phyloP scores from a whole-genome alignment of 2,888 invertebrate genomes.

The Ganaspis brasiliensis region DNA sequence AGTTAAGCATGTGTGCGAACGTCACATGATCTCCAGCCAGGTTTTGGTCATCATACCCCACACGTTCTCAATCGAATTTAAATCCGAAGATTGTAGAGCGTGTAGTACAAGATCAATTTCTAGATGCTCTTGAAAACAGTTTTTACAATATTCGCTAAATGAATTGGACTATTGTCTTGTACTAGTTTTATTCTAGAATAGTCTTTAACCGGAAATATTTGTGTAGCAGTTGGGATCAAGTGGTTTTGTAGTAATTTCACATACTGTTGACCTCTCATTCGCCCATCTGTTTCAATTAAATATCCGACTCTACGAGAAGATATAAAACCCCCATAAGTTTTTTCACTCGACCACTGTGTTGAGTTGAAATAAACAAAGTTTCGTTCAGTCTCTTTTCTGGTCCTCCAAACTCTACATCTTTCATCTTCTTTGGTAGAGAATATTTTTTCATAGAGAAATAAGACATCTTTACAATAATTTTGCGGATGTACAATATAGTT shows the following conservation, averaged over 20 bases:
- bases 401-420: slow-evolving; percentile 18
- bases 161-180: slow-evolving; percentile 60
- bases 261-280: slow-evolving; percentile 51
- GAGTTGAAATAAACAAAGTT: not conserved
- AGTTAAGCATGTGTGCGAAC: not conserved
- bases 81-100: slow-evolving; percentile 60
- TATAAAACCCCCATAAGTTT: slow-evolving; percentile 41
- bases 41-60: slow-evolving; percentile 56
- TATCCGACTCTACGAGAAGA: slow-evolving; percentile 39
- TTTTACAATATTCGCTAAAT: slow-evolving; percentile 49
- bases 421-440: slow-evolving; percentile 38
- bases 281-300: slow-evolving; percentile 20
- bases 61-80: slow-evolving; percentile 63
- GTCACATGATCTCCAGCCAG: not conserved
- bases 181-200: slow-evolving; percentile 17
- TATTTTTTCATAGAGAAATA: slow-evolving; percentile 24
- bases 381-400: not conserved
- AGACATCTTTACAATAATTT: not conserved
- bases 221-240: slow-evolving; percentile 52
- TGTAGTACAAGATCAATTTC: slow-evolving; percentile 53
- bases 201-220: slow-evolving; percentile 47
- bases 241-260: slow-evolving; percentile 48
- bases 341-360: slow-evolving; percentile 23
- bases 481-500: not conserved
- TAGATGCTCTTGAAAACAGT: slow-evolving; percentile 56